Conservation (phyloP, 2,888 invertebrate species). For the Panorpa germanica region DNA sequence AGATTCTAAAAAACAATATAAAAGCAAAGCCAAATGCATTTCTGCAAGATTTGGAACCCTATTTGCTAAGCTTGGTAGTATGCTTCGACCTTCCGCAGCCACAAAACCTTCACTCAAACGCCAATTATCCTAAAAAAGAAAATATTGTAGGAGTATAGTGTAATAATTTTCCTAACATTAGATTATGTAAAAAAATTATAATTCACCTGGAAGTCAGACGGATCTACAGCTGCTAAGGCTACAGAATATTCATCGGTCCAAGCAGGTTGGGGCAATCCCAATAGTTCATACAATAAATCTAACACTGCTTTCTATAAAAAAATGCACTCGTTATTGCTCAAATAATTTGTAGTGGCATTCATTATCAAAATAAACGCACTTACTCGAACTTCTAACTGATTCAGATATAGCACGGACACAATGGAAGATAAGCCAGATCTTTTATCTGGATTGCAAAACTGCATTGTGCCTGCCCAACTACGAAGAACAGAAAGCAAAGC, state of each 20-base stretch:
- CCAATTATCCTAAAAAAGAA: slow-evolving; percentile 51
- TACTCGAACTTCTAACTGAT: slow-evolving; percentile 78
- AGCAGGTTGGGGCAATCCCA: slow-evolving; percentile 71
- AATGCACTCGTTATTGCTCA: slow-evolving; percentile 8
- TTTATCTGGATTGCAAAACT: slow-evolving; percentile 66
- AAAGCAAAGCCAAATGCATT: slow-evolving; percentile 72
- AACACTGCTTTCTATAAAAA: slow-evolving; percentile 65
- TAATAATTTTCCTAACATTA: slow-evolving; percentile 7
- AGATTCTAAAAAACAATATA: slow-evolving; percentile 74
- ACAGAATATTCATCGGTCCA: slow-evolving; percentile 88
- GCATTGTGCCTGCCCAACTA: slow-evolving; percentile 82
- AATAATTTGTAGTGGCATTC: neutral
- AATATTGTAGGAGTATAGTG: neutral
- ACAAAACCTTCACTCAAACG: slow-evolving; percentile 83
- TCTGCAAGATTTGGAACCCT: slow-evolving; percentile 79
- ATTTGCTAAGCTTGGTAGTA: slow-evolving; percentile 71
- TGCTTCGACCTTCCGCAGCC: slow-evolving; percentile 73
- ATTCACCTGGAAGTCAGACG: slow-evolving; percentile 49
- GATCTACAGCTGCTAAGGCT: slow-evolving; percentile 76
- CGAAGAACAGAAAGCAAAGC: slow-evolving; percentile 69
- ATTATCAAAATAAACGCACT: slow-evolving; percentile 20
- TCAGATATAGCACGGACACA: slow-evolving; percentile 64
- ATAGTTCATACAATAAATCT: slow-evolving; percentile 78
- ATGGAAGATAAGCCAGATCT: slow-evolving; percentile 58
- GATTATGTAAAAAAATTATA: slow-evolving; percentile 4